Conservation (phyloP, 2,113 vertebrate genomes). For the Athene noctua region DNA sequence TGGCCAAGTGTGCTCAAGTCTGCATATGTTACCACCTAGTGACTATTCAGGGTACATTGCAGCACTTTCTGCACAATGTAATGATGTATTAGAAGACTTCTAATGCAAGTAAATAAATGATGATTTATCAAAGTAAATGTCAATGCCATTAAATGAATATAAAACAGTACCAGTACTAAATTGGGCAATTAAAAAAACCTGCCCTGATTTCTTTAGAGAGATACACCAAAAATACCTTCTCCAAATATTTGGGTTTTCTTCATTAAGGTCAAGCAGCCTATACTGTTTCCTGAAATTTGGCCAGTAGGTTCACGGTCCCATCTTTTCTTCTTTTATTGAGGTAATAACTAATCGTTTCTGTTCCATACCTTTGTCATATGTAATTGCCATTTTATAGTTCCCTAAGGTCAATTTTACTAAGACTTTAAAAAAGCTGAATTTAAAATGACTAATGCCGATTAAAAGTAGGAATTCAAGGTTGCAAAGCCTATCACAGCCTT, state of each 20-base stretch:
- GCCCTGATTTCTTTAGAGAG: conserved; percentile 31
- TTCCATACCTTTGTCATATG: conserved; percentile 66
- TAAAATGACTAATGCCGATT: conserved; percentile 67
- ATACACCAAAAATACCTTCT: conserved; percentile 46
- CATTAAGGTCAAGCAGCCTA: conserved; percentile 7
- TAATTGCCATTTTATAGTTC: conserved; percentile 78
- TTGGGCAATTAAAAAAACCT: conserved; percentile 29
- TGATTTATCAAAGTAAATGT: conserved; percentile 30
- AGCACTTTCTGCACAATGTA: neutral
- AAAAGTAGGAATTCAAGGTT: conserved; percentile 61
- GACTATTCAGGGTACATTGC: neutral
- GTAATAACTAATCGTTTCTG: conserved; percentile 70
- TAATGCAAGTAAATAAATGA: conserved; percentile 63
- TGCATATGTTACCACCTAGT: conserved; percentile 26
- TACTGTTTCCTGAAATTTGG: conserved; percentile 44
- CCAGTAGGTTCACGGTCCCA: conserved; percentile 48
- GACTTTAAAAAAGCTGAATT: conserved; percentile 73
- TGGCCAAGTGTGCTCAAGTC: neutral
- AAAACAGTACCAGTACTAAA: conserved; percentile 38
- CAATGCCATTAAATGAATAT: conserved; percentile 59
- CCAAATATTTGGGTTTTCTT: conserved; percentile 65
- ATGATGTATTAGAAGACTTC: conserved; percentile 21
- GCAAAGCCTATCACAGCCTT: conserved; percentile 40
- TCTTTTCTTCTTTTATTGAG: conserved; percentile 71
- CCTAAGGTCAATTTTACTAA: conserved; percentile 62